Conservation (phyloP, 2,888 invertebrate genomes). For the Eupelmus urozonus region DNA sequence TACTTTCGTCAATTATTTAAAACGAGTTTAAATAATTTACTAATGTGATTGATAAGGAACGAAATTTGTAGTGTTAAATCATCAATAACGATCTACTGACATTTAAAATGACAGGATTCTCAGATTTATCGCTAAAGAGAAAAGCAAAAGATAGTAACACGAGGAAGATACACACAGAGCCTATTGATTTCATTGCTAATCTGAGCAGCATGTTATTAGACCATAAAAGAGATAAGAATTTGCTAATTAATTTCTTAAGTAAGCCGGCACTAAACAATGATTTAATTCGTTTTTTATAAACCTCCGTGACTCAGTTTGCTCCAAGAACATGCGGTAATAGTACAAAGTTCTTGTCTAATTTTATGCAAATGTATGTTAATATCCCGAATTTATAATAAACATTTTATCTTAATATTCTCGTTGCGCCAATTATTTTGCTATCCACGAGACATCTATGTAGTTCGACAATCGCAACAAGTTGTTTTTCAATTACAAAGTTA, state of each 20-base stretch:
- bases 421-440: not conserved
- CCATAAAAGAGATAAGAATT: conserved; percentile 41
- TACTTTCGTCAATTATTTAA: conserved; percentile 7
- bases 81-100: conserved; percentile 4
- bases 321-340: not conserved
- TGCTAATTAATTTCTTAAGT: conserved; percentile 44
- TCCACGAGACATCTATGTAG: not conserved
- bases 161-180: conserved; percentile 17
- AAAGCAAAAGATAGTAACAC: not conserved
- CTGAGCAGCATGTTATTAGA: conserved; percentile 29
- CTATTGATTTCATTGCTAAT: conserved; percentile 53
- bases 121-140: conserved; percentile 9
- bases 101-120: conserved; percentile 20
- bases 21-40: not conserved
- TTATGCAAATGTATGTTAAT: not conserved
- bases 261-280: conserved; percentile 4
- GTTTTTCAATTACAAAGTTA: conserved; percentile 27
- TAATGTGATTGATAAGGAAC: conserved; percentile 2
- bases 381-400: not conserved
- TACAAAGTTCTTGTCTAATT: not conserved
- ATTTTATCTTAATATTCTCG: not conserved
- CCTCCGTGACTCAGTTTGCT: not conserved
- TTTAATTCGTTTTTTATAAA: conserved; percentile 18
- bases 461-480: not conserved
- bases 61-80: conserved; percentile 25